These are phyloP conservation scores for Ypsolopha scabrella DNA, from an alignment of 2,888 invertebrate species.

Conservation along the genomic window DNA sequence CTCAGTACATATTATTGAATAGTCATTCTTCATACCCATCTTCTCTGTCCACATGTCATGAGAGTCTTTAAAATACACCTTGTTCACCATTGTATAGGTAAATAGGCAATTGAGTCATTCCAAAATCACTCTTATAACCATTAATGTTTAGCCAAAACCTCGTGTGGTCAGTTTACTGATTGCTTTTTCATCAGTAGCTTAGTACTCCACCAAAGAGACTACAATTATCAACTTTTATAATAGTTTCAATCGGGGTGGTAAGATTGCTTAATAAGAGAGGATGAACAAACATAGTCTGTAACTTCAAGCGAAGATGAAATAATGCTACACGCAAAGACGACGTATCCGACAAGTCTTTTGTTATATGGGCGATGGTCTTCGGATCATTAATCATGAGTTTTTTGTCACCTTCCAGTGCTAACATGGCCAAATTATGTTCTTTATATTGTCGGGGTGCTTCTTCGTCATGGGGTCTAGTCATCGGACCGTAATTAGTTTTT, in stretches of 20 bases:
- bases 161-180: too few relatives aligned
- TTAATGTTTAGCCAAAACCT: too few relatives aligned
- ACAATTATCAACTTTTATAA: too few relatives aligned
- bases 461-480: slow-evolving; percentile 54
- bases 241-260: too few relatives aligned
- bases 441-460: slow-evolving; percentile 50
- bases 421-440: slow-evolving; percentile 62
- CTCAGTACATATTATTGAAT: slow-evolving; percentile 28
- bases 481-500: slow-evolving; percentile 63
- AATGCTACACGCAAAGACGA: slow-evolving; percentile 9
- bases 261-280: too few relatives aligned
- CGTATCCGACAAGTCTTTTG: slow-evolving; percentile 44
- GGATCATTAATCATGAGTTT: slow-evolving; percentile 59
- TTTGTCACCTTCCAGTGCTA: slow-evolving; percentile 56
- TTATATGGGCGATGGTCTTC: slow-evolving; percentile 27
- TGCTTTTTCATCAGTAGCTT: too few relatives aligned
- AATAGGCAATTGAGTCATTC: too few relatives aligned
- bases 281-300: too few relatives aligned
- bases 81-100: neutral
- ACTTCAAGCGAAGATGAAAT: too few relatives aligned
- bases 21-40: slow-evolving; percentile 12
- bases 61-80: slow-evolving; percentile 8
- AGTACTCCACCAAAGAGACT: too few relatives aligned
- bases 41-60: slow-evolving; percentile 30
- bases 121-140: too few relatives aligned